Percentiles rank a stretch among this genome's conserved stretches.
These are phyloP conservation scores for Pelagia noctiluca DNA, from an alignment of 30 jellyfish, hydroid and myxozoan species.

Conservation along the genomic window DNA sequence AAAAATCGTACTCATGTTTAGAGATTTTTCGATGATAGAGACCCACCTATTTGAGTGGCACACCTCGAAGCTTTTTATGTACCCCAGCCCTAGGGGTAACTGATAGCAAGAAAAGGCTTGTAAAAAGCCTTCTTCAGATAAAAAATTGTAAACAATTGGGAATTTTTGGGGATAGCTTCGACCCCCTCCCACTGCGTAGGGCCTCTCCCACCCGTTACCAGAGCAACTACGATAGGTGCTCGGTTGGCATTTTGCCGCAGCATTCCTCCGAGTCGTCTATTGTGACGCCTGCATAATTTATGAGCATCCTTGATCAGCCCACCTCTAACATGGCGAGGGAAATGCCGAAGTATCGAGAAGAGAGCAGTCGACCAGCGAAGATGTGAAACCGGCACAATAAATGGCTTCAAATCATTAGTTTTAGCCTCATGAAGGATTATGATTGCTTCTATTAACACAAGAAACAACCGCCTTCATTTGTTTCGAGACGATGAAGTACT, in stretches of 20 bases:
- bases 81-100: no score
- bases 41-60: no score
- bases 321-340: slow-evolving; percentile 54
- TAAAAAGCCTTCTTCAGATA: no score
- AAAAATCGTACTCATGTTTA: no score
- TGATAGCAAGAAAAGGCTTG: no score
- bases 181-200: no score
- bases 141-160: no score
- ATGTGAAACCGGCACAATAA: not conserved
- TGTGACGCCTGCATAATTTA: slow-evolving; percentile 40
- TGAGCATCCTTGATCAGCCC: slow-evolving; percentile 69
- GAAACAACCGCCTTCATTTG: not conserved
- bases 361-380: slow-evolving; percentile 5
- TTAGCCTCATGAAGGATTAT: not conserved
- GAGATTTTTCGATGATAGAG: no score
- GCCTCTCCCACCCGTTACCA: not conserved
- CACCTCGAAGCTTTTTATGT: no score
- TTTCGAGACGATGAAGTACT: slow-evolving; percentile 13
- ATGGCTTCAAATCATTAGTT: not conserved
- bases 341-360: slow-evolving; percentile 29
- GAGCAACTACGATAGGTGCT: not conserved
- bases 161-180: no score
- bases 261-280: slow-evolving; percentile 19
- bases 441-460: not conserved
- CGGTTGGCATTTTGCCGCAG: not conserved